Base-by-base conservation (phyloP, 1,140 invertebrate genomes). In the Pomacea maculata region DNA sequence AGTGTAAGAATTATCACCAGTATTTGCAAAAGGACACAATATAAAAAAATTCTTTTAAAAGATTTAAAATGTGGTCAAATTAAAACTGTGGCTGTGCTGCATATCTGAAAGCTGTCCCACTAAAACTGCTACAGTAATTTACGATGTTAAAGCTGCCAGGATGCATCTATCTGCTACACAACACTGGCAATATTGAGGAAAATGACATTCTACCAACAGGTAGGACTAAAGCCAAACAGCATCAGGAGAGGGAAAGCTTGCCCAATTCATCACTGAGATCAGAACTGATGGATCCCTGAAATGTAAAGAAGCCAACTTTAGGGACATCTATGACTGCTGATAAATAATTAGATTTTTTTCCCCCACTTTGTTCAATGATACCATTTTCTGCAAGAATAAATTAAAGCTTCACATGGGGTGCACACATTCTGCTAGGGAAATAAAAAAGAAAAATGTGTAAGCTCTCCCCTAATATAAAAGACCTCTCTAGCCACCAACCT, bases 201-300 rank as follows among this genome's bases (percentile, higher is more conserved):
- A 70, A 70, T 12, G 12, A 70, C n/a, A 5, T 67, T 70, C 68
- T 70, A 29, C 68, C 11, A 21, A 21, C 11, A 70, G 34, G 29
- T 29, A 19, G 10, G 6, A 6, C 34, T 76, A 64, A 29, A 67
- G 21, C 45, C 15, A 15, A 17, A 8, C 14, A 34, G 3, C 78
- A 77, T 87, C 86, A 88, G 77, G 87, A 88, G 63, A 89, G 82
- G 79, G 84, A 86, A 82, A 89, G 83, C 83, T 85, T 88, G 79
- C 83, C 81, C 79, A 89, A 76, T 65, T 87, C 84, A 77, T 83
- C 82, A 70, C 85, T 81, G n/a, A 88, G 83, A 82, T 86, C 87
- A 86, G 76, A 74, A 55, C 75, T 76, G 79, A 78, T 57, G 61
- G 65, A 75, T 75, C 65, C 76, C 82, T 83, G 82, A 63, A 83